These are phyloP conservation scores for Harlomillsia oculata DNA, from an alignment of 1,140 invertebrate species.

Conservation along the genomic window DNA sequence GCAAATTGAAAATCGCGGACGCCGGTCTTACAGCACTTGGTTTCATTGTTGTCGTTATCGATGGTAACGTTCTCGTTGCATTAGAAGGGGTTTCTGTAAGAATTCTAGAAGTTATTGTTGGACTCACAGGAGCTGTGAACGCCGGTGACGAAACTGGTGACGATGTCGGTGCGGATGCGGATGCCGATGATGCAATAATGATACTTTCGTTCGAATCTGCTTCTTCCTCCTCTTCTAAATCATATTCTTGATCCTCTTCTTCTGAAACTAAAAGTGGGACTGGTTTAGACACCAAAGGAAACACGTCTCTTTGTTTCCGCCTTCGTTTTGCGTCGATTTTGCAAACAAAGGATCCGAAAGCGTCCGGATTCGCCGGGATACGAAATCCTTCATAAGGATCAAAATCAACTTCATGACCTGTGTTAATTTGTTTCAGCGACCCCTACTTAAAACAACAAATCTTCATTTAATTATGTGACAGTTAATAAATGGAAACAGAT, in stretches of 20 bases:
- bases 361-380: conserved; percentile 1
- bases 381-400: conserved; percentile 18
- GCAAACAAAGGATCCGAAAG: conserved; percentile 16
- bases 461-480: too few relatives aligned
- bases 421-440: background rate
- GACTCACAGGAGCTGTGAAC: background rate
- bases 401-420: conserved; percentile 5
- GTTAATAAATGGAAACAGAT: background rate
- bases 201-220: background rate
- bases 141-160: background rate
- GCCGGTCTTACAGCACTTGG: background rate
- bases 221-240: background rate
- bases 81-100: background rate
- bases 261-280: background rate
- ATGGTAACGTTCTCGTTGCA: background rate
- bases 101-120: background rate
- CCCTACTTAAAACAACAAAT: conserved; percentile 12
- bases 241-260: background rate
- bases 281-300: conserved; percentile 5
- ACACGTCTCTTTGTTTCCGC: conserved; percentile 6
- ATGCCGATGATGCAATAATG: background rate
- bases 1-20: background rate
- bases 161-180: background rate
- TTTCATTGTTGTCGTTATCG: background rate
- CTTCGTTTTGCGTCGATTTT: conserved; percentile 18